Evolutionary conservation across 2,797 vertebrate species (phyloP), one percentile per base, ranked within the genome.

Genomic region (Gorsachius magnificus): DNA sequence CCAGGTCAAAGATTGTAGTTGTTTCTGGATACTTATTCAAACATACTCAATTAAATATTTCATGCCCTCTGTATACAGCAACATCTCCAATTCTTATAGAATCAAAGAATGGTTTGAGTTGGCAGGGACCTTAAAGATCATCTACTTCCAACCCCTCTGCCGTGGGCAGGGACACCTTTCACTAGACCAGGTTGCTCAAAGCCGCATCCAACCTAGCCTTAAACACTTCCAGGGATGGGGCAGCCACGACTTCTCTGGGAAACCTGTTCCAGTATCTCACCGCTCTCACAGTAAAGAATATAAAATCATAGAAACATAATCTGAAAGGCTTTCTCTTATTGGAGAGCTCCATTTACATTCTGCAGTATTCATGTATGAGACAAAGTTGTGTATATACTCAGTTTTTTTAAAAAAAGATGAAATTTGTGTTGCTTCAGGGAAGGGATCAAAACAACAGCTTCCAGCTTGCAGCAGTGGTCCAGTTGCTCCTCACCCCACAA

Each of bases 371-470:
- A 9, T 9, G 4, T 2, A 10, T 41, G 36, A 29, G 36, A 8
- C 15, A 22, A 0, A n/a, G 83, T 11, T 38, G 21, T 35, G 18
- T 19, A 26, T 16, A 7, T 13, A 8, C 29, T 16, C 31, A 6
- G 5, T 8, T 38, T 57, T 41, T 21, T 17, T 9, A 1, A 1
- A 24, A 29, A 43, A 38, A 48, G 3, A 7, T 35, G 6, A 16
- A 20, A 29, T 60, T 8, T 48, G n/a, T 48, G n/a, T 43, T 25
- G 9, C 11, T 48, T 57, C 31, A 29, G 20, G n/a, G 56, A 69
- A 43, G 33, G 28, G 24, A 33, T 45, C 12, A 51, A 36, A 74
- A 6, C 36, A 38, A 2, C 12, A 20, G 9, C 76, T 72, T 31
- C 65, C 53, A 7, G 3, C 25, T 12, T 31, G 61, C 25, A 26